Base-by-base conservation (phyloP, 2,797 vertebrate genomes). In the Gambelia wislizenii region DNA sequence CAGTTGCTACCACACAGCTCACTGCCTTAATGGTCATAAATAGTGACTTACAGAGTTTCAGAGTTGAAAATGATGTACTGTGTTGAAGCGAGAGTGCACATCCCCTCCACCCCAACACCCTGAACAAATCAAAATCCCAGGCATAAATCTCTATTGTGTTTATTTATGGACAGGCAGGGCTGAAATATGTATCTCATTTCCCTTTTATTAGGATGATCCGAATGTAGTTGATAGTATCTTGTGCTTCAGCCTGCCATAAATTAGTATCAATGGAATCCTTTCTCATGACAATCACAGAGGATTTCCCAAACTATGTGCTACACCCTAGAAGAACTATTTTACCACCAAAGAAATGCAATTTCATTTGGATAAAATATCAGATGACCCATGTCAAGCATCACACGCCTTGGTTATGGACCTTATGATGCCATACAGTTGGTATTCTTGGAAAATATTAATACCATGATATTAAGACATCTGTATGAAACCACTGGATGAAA, bases 51-150 rank as follows among this genome's bases (percentile, higher is more conserved):
- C 16, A 91, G 61, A 89, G 61, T 76, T 83, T 1, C 54, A 30
- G 22, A 78, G 22, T 82, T 87, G 72, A 82, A 67, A 72, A 84
- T 83, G 87, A 74, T 49, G 12, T 87, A 18, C 14, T 6, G 27
- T 47, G 27, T 44, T 64, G 52, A 49, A 47, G 25, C 56, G 87
- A 56, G 14, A 79, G 30, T 85, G 36, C 52, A 74, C 78, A 75
- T 52, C 72, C 82, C 33, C 14, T 25, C 47, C 49, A 42, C 25
- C 27, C n/a, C 9, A 81, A 81, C n/a, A 59, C 39, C 16, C 27
- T 33, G 69, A 80, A 36, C 30, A 86, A 86, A 64, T 86, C 74
- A 77, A 70, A 69, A 20, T 1, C 2, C 36, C 44, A 70, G 64
- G 36, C 81, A 13, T 86, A 77, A 90, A 84, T 61, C 44, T 42